Evolutionary conservation across 2,113 vertebrate species (phyloP).

Genomic region (Muscicapa adusta): DNA sequence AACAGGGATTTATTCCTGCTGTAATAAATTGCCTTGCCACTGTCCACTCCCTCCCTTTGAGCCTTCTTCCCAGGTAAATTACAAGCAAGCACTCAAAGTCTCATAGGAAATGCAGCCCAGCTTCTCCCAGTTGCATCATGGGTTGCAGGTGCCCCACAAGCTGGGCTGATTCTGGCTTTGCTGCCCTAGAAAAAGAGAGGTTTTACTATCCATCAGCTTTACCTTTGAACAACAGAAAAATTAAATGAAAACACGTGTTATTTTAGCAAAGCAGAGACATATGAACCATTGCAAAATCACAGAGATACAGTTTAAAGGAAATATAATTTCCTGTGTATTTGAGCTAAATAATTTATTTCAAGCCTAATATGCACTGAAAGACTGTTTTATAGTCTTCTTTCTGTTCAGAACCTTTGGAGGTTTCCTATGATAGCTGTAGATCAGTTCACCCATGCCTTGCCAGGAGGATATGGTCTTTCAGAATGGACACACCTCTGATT

Average conservation of each 20-base stretch:
- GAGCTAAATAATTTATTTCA: not conserved
- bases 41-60: not conserved
- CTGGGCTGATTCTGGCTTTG: not conserved
- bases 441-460: not conserved
- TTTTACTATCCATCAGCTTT: not conserved
- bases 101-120: not conserved
- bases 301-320: not conserved
- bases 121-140: not conserved
- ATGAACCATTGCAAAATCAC: not conserved
- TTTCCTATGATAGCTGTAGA: not conserved
- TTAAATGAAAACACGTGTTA: not conserved
- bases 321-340: not conserved
- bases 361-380: not conserved
- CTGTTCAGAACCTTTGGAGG: not conserved
- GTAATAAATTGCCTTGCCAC: not conserved
- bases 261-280: not conserved
- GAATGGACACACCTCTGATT: not conserved
- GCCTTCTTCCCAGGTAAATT: not conserved
- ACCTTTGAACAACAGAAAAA: not conserved
- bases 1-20: not conserved
- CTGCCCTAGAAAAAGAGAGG: not conserved
- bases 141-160: rapidly evolving
- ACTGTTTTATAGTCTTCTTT: not conserved
- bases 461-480: not conserved
- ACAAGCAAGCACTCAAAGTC: not conserved